Evolutionary conservation across 2,797 vertebrate species (phyloP), one percentile per base, ranked within the genome.

Genomic region (Acestrorhynchus altus): DNA sequence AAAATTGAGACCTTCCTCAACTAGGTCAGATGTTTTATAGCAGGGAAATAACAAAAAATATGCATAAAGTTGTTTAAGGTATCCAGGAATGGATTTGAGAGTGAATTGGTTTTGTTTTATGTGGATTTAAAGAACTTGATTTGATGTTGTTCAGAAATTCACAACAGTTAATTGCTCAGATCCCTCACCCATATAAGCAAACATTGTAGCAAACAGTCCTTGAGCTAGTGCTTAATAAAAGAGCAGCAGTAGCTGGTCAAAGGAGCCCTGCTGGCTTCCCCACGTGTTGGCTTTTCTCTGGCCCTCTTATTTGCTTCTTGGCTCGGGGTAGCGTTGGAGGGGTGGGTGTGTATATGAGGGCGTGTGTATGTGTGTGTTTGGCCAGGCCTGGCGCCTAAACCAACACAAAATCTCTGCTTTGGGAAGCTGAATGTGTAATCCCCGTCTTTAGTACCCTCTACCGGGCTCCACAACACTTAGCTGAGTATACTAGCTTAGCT

Each of bases 351-450:
- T 69, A 46, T 35, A 28, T 52, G 49, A n/a, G 71, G 52, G 28
- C 66, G 24, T 39, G 26, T 42, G 57, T 49, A 46, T 78, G 22
- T 57, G 26, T 47, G 67, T 76, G 61, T 84, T 64, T 65, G 54
- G 46, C 31, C 46, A 44, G 59, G 72, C 12, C 26, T 70, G 5
- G 3, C 7, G 69, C 84, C 80, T 83, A 83, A 52, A 74, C 31
- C 64, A 80, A 78, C 80, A 80, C 24, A 12, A 49, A 60, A 35
- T 10, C 35, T 76, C 76, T 69, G 42, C 57, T 69, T 64, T 81
- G 59, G 65, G 35, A 60, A 78, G 35, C 60, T 16, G 66, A 42
- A 47, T 65, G 65, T 79, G 57, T 74, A 73, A 64, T 80, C 49
- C 40, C 16, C 57, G 57, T 39, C 65, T 35, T 66, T 63, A 47